These are phyloP conservation scores for Uloborus diversus DNA, from an alignment of 1,140 invertebrate species.

Conservation along the genomic window DNA sequence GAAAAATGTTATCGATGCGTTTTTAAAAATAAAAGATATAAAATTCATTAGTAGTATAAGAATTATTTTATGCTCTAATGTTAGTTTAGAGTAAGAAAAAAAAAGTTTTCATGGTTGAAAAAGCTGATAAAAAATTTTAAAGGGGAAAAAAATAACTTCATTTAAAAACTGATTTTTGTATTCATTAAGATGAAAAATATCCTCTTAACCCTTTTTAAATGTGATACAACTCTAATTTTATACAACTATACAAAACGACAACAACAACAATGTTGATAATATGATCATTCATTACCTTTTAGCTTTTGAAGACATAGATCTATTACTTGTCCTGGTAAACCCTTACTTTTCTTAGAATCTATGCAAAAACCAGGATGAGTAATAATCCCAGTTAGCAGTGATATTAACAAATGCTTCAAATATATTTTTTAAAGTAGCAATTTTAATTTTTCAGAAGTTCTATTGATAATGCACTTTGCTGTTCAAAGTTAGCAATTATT, in stretches of 20 bases:
- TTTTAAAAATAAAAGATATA: no score
- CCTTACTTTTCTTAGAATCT: background rate
- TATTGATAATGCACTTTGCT: background rate
- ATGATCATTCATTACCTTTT: background rate
- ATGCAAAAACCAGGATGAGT: constrained; percentile 1
- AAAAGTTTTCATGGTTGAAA: no score
- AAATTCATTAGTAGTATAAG: no score
- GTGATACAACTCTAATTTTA: background rate
- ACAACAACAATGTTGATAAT: background rate
- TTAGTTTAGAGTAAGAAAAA: no score
- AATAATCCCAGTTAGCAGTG: constrained; percentile 16
- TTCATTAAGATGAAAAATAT: no score
- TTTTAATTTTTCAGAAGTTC: background rate
- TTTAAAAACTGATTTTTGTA: no score
- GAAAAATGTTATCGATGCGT: no score
- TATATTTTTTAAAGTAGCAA: constrained; percentile 23
- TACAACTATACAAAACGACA: background rate
- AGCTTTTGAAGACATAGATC: background rate
- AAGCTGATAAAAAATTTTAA: no score
- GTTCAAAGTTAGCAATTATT: background rate
- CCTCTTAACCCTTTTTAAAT: background rate
- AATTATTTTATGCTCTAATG: no score
- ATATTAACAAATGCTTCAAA: constrained; percentile 15
- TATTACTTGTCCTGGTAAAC: background rate
- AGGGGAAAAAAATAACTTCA: no score